Percentiles rank a stretch among this genome's conserved stretches.
Evolutionary conservation across 2,888 invertebrate species (phyloP).

Genomic region (Lasioglossum oenotherae): DNA sequence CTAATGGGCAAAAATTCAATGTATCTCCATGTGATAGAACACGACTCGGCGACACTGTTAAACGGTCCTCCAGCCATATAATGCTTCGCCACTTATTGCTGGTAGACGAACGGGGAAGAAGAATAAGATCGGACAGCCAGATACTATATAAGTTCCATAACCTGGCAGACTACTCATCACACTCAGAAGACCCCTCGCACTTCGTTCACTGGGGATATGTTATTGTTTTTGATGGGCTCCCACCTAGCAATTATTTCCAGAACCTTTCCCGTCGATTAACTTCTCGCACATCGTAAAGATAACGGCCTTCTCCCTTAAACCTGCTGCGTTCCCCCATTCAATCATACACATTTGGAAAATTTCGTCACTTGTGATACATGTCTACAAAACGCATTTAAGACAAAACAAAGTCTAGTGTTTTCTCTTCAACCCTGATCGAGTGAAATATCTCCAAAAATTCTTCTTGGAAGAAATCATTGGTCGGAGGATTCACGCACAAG

Average conservation of each 20-base stretch:
- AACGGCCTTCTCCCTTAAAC: neutral
- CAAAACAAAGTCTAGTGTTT: neutral
- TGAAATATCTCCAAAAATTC: neutral
- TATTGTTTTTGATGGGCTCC: constrained; percentile 53
- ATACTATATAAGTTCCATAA: constrained; percentile 75
- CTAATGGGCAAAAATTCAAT: constrained; percentile 78
- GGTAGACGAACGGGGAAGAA: constrained; percentile 64
- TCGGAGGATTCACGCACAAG: neutral
- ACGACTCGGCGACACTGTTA: constrained; percentile 75
- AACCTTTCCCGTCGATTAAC: constrained; percentile 9
- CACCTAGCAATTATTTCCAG: constrained; percentile 10
- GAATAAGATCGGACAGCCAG: constrained; percentile 70
- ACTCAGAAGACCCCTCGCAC: constrained; percentile 30
- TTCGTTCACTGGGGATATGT: constrained; percentile 22
- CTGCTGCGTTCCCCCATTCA: neutral
- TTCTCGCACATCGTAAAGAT: neutral
- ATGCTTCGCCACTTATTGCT: constrained; percentile 69
- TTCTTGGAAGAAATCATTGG: neutral
- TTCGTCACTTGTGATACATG: neutral
- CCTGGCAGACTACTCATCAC: constrained; percentile 52
- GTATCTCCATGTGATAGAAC: constrained; percentile 79
- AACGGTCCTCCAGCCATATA: constrained; percentile 69
- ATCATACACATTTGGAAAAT: neutral
- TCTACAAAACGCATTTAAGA: neutral
- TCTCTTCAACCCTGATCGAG: neutral